A percentile compares a stretch with the other conserved stretches of the same genome.
These are phyloP conservation scores for Holcopasites calliopsidis DNA, from an alignment of 1,140 invertebrate genomes.

Conservation along the genomic window DNA sequence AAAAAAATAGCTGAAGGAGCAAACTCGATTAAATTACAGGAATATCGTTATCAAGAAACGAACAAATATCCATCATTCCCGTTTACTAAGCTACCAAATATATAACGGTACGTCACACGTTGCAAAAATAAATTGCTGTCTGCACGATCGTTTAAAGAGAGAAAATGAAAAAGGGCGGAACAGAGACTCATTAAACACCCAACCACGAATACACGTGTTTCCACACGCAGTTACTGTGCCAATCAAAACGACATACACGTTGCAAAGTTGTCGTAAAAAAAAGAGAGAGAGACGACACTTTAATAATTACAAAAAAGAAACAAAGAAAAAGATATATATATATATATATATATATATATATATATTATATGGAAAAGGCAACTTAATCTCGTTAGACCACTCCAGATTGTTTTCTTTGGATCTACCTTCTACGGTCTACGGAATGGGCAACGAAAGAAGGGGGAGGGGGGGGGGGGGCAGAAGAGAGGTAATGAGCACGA, in stretches of 20 bases:
- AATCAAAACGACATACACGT: constrained; percentile 1
- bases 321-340: not conserved
- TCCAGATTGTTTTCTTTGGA: constrained; percentile 38
- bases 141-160: constrained; percentile 4
- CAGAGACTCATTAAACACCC: constrained; percentile 26
- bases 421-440: constrained; percentile 59
- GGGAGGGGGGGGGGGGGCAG: not conserved
- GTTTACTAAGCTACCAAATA: constrained; percentile 23
- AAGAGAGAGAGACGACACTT: not conserved
- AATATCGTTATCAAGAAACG: constrained; percentile 4
- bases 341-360: too few species aligned
- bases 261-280: not conserved
- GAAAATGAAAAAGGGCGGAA: not conserved
- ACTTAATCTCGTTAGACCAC: constrained; percentile 14
- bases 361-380: not conserved
- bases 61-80: constrained; percentile 12
- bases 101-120: constrained; percentile 8
- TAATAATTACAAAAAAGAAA: not conserved
- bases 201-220: not conserved
- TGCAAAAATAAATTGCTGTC: not conserved
- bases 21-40: constrained; percentile 3
- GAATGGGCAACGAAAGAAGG: constrained; percentile 42
- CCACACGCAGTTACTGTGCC: not conserved
- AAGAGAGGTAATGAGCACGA: constrained; percentile 51
- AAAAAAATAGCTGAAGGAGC: not conserved